These are phyloP conservation scores for Ectropis grisescens DNA, from an alignment of 1,140 invertebrate species.

Conservation along the genomic window DNA sequence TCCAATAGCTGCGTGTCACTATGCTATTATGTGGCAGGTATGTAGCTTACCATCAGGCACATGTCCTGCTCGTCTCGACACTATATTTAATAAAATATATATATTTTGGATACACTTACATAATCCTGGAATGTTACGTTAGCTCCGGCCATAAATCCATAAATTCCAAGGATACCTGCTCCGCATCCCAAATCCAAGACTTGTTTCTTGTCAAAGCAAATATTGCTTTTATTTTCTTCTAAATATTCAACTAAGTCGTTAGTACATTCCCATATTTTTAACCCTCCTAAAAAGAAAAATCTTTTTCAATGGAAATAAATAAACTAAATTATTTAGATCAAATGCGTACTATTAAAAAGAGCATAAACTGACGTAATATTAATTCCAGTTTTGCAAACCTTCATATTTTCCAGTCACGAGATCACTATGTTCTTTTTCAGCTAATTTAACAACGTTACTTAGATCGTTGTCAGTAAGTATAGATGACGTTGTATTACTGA, in stretches of 20 bases:
- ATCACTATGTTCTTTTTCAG: slow-evolving; percentile 80
- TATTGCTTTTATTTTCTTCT: slow-evolving; percentile 42
- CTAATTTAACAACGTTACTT: slow-evolving; percentile 61
- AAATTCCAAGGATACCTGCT: slow-evolving; percentile 84
- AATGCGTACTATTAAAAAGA: no score
- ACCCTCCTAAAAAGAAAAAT: slow-evolving; percentile 81
- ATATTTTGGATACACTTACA: no score
- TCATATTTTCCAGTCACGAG: slow-evolving; percentile 80
- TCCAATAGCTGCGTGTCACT: no score
- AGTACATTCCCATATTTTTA: slow-evolving; percentile 93
- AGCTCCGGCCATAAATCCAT: slow-evolving; percentile 76
- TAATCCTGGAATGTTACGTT: slow-evolving; percentile 91
- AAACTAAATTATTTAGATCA: no score
- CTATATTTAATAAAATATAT: no score
- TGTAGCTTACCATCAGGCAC: no score
- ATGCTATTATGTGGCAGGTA: no score
- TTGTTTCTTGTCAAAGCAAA: slow-evolving; percentile 62
- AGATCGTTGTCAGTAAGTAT: slow-evolving; percentile 28
- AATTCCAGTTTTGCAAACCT: no score
- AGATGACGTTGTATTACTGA: slow-evolving; percentile 40
- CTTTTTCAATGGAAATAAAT: slow-evolving; percentile 10
- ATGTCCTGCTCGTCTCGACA: no score
- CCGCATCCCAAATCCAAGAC: slow-evolving; percentile 91
- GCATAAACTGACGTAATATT: no score
- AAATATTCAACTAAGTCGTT: slow-evolving; percentile 80